phyloP scores from a whole-genome alignment of 2,888 invertebrate genomes.

The Nymphalis c-album region DNA sequence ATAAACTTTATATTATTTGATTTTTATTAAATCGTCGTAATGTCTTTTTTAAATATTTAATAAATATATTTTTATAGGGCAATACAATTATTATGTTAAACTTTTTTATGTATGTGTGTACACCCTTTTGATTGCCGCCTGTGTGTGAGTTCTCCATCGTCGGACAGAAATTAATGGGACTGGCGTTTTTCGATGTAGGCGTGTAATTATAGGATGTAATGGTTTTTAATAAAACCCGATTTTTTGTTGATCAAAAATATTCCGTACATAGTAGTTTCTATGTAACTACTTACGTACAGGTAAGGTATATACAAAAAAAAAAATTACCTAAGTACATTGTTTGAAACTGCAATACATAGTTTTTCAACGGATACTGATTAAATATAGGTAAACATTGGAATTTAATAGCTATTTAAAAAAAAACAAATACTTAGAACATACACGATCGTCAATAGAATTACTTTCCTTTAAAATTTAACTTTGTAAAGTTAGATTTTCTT shows the following conservation, averaged over 20 bases:
- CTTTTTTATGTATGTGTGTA: conserved; percentile 51
- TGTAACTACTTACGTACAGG: not conserved
- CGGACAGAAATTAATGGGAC: conserved; percentile 75
- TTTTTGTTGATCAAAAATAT: conserved; percentile 35
- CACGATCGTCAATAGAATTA: too few species aligned
- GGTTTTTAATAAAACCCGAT: conserved; percentile 75
- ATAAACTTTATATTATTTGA: too few species aligned
- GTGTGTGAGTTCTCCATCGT: conserved; percentile 55
- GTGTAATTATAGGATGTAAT: conserved; percentile 77
- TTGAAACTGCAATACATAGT: too few species aligned
- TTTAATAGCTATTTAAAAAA: too few species aligned
- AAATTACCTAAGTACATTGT: too few species aligned
- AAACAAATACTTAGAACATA: not conserved
- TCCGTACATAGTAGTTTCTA: conserved; percentile 25
- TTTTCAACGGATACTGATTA: too few species aligned
- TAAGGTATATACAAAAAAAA: not conserved
- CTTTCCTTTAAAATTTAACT: too few species aligned
- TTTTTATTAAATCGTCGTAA: not conserved
- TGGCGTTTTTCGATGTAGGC: conserved; percentile 68
- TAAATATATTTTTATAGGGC: conserved; percentile 58
- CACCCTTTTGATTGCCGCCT: conserved; percentile 49
- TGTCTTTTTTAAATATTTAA: conserved; percentile 45
- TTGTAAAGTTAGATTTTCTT: not conserved
- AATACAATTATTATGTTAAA: conserved; percentile 47
- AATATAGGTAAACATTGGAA: too few species aligned